Percentiles rank a stretch among this genome's conserved stretches.
Conservation (phyloP, 2,888 invertebrate genomes). For the Drosophila anceps region DNA sequence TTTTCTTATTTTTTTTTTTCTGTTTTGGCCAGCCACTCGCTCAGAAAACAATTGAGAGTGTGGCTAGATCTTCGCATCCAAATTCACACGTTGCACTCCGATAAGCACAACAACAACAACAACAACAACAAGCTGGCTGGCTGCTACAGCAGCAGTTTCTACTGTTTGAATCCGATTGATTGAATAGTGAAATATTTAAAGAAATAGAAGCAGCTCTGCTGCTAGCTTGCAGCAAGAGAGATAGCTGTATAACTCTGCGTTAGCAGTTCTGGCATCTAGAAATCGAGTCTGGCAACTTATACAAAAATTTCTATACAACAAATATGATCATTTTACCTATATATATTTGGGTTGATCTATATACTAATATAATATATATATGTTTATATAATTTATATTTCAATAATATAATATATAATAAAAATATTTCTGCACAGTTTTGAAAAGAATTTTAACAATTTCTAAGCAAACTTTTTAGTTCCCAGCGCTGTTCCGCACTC, state of each 20-base stretch:
- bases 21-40: slow-evolving; percentile 22
- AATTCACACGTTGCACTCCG: slow-evolving; percentile 51
- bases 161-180: neutral
- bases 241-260: neutral
- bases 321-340: too few relatives aligned
- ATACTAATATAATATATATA: neutral
- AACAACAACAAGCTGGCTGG: neutral
- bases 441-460: neutral
- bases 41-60: slow-evolving; percentile 49
- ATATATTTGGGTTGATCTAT: neutral
- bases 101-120: slow-evolving; percentile 1
- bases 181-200: neutral
- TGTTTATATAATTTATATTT: neutral
- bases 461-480: too few relatives aligned
- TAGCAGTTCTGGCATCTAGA: neutral
- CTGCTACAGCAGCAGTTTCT: neutral
- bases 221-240: neutral
- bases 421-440: neutral
- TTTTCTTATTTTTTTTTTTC: neutral
- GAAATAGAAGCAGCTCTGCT: neutral
- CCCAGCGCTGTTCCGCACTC: neutral
- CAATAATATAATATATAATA: neutral
- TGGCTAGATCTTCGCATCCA: slow-evolving; percentile 3
- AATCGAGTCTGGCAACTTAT: neutral
- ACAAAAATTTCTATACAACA: neutral